These are phyloP conservation scores for Paramormyrops kingsleyae DNA, from an alignment of 2,113 vertebrate species.

Conservation along the genomic window DNA sequence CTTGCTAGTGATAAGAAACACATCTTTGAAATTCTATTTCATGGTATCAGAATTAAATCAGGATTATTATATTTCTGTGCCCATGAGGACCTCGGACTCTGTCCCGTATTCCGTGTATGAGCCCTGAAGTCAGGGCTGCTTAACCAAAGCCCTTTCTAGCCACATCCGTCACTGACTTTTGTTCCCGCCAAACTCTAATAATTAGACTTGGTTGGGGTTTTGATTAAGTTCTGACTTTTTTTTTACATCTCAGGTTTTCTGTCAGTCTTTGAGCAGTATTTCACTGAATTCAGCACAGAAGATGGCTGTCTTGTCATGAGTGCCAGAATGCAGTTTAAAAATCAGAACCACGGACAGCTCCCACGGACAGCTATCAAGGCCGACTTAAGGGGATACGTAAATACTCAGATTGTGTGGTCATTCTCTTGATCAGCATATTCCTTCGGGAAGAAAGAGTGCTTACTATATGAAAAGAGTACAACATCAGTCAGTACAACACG, in stretches of 20 bases:
- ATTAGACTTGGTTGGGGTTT: neutral
- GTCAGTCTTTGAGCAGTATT: neutral
- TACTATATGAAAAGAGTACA: neutral
- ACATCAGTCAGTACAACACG: neutral
- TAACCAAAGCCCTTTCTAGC: neutral
- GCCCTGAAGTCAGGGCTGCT: neutral
- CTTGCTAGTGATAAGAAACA: neutral
- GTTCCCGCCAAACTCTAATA: neutral
- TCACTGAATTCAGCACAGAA: neutral
- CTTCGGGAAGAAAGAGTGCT: neutral
- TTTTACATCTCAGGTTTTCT: neutral
- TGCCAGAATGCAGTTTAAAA: neutral
- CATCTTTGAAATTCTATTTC: conserved; percentile 15
- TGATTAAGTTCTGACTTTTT: neutral
- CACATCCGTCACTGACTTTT: neutral
- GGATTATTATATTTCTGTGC: conserved; percentile 10
- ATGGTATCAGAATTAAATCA: conserved; percentile 7
- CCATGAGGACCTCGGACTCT: conserved; percentile 1
- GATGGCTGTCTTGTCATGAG: neutral
- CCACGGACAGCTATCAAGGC: neutral
- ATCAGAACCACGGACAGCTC: neutral
- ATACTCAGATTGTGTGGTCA: neutral
- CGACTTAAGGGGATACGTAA: neutral
- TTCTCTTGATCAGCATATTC: neutral
- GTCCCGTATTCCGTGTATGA: neutral